phyloP scores from a whole-genome alignment of 1,140 invertebrate species.

The Himalopsyche phryganea region DNA sequence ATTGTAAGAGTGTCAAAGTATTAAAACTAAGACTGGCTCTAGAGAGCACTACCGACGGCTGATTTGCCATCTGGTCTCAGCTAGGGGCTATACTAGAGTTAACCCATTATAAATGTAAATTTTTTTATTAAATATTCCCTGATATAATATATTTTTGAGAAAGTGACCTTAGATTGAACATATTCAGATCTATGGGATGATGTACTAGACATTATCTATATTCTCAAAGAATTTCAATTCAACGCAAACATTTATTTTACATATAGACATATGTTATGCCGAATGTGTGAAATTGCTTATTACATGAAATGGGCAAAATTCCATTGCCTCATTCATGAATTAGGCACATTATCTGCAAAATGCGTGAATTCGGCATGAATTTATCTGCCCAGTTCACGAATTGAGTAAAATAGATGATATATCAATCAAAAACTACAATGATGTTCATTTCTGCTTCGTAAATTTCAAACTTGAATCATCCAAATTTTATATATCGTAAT shows the following conservation, averaged over 20 bases:
- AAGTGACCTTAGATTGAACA: slow-evolving; percentile 26
- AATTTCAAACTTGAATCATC: too few relatives aligned
- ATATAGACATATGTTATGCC: not conserved
- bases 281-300: too few relatives aligned
- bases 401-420: not conserved
- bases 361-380: not conserved
- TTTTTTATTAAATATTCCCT: not conserved
- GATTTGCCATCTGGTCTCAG: slow-evolving; percentile 5
- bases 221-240: not conserved
- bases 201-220: slow-evolving; percentile 1
- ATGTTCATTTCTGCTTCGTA: too few relatives aligned
- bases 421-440: too few relatives aligned
- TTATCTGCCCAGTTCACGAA: not conserved
- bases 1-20: slow-evolving; percentile 28
- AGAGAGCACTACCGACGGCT: slow-evolving; percentile 10
- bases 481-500: too few relatives aligned
- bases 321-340: too few relatives aligned
- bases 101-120: slow-evolving; percentile 1
- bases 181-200: slow-evolving; percentile 14
- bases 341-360: not conserved
- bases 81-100: slow-evolving; percentile 8
- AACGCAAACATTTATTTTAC: not conserved
- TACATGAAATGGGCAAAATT: too few relatives aligned
- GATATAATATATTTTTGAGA: slow-evolving; percentile 28
- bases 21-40: slow-evolving; percentile 28